phyloP scores from a whole-genome alignment of 64 coral and sea anemone species.

The Anthopleura sola region DNA sequence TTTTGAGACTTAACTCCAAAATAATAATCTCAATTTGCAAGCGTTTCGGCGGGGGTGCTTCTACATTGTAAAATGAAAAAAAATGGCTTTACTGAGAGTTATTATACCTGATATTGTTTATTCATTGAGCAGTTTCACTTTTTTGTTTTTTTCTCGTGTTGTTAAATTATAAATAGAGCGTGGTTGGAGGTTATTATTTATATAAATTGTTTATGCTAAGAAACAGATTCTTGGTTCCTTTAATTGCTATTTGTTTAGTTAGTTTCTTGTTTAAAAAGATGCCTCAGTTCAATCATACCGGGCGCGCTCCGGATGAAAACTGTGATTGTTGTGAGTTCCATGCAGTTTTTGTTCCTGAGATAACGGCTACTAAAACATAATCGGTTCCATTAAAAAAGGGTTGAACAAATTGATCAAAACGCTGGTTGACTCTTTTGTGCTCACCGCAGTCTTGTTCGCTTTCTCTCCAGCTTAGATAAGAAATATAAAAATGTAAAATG shows the following conservation, averaged over 20 bases:
- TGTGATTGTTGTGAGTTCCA: neutral
- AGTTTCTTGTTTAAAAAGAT: neutral
- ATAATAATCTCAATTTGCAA: neutral
- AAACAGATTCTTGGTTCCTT: neutral
- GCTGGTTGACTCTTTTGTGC: too few relatives aligned
- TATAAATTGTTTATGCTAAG: neutral
- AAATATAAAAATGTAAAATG: neutral
- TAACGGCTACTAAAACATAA: neutral
- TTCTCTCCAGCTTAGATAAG: too few relatives aligned
- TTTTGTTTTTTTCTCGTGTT: neutral
- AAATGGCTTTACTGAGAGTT: neutral
- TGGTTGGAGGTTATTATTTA: neutral
- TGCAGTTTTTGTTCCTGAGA: neutral
- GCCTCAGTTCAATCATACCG: neutral
- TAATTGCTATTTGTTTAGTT: neutral
- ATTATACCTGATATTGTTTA: neutral
- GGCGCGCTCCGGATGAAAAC: neutral
- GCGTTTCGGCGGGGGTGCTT: neutral
- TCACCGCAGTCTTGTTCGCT: too few relatives aligned
- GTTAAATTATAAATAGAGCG: neutral
- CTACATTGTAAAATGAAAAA: neutral
- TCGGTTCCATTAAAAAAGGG: too few relatives aligned
- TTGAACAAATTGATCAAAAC: too few relatives aligned
- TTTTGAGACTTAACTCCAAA: neutral
- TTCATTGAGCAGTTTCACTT: neutral